Evolutionary conservation across 64 coral and sea anemone species (phyloP).

Genomic region (Platygyra sinensis): DNA sequence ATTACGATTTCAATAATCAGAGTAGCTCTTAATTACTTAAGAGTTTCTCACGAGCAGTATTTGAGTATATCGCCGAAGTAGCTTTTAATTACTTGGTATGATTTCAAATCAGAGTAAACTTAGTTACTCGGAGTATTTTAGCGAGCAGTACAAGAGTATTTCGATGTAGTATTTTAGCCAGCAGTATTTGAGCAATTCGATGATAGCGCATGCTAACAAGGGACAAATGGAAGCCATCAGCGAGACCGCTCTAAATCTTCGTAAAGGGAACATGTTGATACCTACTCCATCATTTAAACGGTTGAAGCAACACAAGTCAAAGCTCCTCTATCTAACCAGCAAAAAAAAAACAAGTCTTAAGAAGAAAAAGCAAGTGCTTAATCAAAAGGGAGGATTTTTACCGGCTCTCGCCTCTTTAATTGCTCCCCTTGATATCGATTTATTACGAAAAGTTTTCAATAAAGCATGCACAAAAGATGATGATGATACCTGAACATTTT

Average conservation of each 20-base stretch:
- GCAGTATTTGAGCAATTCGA: no score
- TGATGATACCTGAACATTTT: background rate
- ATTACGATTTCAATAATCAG: no score
- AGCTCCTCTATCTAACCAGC: slow-evolving; percentile 16
- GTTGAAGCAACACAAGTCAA: slow-evolving; percentile 27
- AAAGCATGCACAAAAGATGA: slow-evolving; percentile 10
- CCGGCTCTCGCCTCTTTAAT: background rate
- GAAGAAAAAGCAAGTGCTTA: slow-evolving; percentile 4
- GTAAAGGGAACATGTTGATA: slow-evolving; percentile 16
- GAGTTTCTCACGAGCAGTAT: no score
- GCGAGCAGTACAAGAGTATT: no score
- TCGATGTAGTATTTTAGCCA: no score
- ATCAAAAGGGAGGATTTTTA: slow-evolving; percentile 17
- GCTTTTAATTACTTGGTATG: no score
- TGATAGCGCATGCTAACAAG: background rate
- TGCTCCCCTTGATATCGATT: no score
- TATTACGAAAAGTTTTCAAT: background rate
- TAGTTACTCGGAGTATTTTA: no score
- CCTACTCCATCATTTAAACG: slow-evolving; percentile 28
- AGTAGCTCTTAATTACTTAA: no score
- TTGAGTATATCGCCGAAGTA: no score
- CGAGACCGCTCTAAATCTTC: slow-evolving; percentile 2
- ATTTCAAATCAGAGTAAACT: no score
- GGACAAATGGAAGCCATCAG: slow-evolving; percentile 22
- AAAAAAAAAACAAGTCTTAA: slow-evolving; percentile 19